phyloP scores from a whole-genome alignment of 2,797 vertebrate species.

The Gadopsis marmoratus region DNA sequence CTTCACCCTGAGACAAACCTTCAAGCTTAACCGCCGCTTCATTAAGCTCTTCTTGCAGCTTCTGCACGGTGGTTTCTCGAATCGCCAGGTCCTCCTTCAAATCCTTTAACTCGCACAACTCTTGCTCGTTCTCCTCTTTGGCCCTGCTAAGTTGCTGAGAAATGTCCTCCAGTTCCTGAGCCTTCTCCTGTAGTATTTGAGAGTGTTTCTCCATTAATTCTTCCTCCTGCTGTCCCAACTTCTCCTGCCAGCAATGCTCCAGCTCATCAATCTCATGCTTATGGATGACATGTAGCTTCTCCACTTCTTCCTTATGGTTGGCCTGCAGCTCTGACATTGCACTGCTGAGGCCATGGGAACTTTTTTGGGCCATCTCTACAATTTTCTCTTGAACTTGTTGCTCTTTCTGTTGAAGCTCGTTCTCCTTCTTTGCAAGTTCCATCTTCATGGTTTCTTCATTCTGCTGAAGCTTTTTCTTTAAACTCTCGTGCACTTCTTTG shows the following conservation, averaged over 20 bases:
- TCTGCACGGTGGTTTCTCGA: slow-evolving; percentile 84
- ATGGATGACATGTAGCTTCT: slow-evolving; percentile 84
- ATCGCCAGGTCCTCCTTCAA: slow-evolving; percentile 88
- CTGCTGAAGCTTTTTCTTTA: slow-evolving; percentile 91
- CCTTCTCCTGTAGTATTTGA: slow-evolving; percentile 87
- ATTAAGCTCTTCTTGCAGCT: slow-evolving; percentile 89
- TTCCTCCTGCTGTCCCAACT: slow-evolving; percentile 86
- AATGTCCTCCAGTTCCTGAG: slow-evolving; percentile 86
- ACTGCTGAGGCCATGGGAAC: slow-evolving; percentile 89
- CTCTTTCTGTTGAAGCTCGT: slow-evolving; percentile 91
- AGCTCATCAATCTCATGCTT: slow-evolving; percentile 83
- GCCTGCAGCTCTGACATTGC: slow-evolving; percentile 89
- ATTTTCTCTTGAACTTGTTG: slow-evolving; percentile 91
- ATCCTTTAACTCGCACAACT: slow-evolving; percentile 75
- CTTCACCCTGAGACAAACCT: slow-evolving; percentile 85
- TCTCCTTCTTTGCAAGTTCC: slow-evolving; percentile 90
- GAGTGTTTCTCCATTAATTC: slow-evolving; percentile 88
- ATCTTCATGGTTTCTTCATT: slow-evolving; percentile 91
- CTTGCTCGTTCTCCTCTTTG: slow-evolving; percentile 84
- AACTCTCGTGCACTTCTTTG: slow-evolving; percentile 92
- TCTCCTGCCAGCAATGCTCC: slow-evolving; percentile 85
- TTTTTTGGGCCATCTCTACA: slow-evolving; percentile 91
- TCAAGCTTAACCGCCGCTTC: slow-evolving; percentile 83
- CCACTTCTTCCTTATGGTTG: slow-evolving; percentile 91
- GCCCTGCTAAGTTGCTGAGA: slow-evolving; percentile 79